Evolutionary conservation across 2,797 vertebrate genomes (phyloP), one percentile per base, ranked within the genome.

Genomic region (Gymnothorax javanicus): DNA sequence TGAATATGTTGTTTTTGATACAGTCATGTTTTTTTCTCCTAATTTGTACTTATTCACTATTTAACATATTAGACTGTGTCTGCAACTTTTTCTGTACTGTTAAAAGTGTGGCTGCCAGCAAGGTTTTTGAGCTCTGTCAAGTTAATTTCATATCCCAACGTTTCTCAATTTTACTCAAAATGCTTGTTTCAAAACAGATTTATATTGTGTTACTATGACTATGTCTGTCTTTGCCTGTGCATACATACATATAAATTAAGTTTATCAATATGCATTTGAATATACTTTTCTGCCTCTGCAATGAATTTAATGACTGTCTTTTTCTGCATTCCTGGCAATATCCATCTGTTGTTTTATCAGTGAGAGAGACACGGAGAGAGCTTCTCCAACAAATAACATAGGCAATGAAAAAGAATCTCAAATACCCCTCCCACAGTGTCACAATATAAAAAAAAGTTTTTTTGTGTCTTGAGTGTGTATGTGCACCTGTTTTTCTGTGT

Each of bases 21-120:
- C 85, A 89, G 73, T 88, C 87, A 43, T 86, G 87, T 82, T 58
- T 86, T 75, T 88, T 73, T 43, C 33, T 43, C 33, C 92, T 87
- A 91, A 92, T 84, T 93, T 94, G 87, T 95, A 94, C 90, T 92
- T 90, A 93, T 95, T 94, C 94, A 94, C 64, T 69, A n/a, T 43
- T 43, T 69, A 69, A 69, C 23, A 69, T 69, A 8, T 69, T 69
- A n/a, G 23, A 69, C 93, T 96, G 92, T 82, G 86, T 81, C 86
- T 85, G 83, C 84, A 90, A 87, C n/a, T 87, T 89, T 86, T 83
- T 83, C 59, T 67, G 67, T 88, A 88, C 87, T 91, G 77, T 89
- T 91, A 86, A 90, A 91, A 88, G 86, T 88, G 87, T 88, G 89
- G 85, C 60, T 77, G 59, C 87, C 79, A 85, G 43, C 87, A 87